Conservation (phyloP, 2,797 vertebrate genomes). For the Delichon dasypus region DNA sequence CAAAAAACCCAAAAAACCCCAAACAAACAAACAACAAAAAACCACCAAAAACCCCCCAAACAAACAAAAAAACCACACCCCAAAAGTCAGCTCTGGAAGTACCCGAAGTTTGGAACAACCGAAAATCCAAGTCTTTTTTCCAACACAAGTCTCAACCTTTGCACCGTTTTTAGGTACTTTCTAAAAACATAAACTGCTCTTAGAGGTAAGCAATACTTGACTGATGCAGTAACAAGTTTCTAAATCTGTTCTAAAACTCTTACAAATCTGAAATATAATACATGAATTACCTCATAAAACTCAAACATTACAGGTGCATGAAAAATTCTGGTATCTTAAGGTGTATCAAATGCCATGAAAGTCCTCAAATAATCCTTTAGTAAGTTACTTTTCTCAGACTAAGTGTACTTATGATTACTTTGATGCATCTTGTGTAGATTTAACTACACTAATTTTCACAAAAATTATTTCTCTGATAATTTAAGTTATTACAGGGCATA, state of each 20-base stretch:
- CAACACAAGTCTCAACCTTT: not conserved
- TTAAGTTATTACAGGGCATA: not conserved
- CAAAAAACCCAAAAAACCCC: not conserved
- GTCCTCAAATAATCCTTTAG: not conserved
- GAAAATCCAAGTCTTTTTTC: not conserved
- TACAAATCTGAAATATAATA: not conserved
- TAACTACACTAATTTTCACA: not conserved
- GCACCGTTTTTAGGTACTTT: not conserved
- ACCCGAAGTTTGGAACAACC: not conserved
- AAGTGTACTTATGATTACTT: not conserved
- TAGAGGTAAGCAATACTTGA: not conserved
- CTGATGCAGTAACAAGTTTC: not conserved
- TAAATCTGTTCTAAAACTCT: not conserved
- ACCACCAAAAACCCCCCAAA: too few species aligned
- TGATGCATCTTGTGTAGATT: not conserved
- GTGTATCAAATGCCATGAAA: not conserved
- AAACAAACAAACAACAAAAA: too few species aligned
- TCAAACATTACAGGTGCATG: not conserved
- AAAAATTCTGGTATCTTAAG: not conserved
- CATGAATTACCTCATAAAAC: not conserved
- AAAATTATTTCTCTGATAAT: not conserved
- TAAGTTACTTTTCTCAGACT: not conserved
- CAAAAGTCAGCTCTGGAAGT: too few species aligned
- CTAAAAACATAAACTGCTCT: not conserved
- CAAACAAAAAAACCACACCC: too few species aligned